Base-by-base conservation (phyloP, 2,113 vertebrate species). In the Trinectes maculatus region DNA sequence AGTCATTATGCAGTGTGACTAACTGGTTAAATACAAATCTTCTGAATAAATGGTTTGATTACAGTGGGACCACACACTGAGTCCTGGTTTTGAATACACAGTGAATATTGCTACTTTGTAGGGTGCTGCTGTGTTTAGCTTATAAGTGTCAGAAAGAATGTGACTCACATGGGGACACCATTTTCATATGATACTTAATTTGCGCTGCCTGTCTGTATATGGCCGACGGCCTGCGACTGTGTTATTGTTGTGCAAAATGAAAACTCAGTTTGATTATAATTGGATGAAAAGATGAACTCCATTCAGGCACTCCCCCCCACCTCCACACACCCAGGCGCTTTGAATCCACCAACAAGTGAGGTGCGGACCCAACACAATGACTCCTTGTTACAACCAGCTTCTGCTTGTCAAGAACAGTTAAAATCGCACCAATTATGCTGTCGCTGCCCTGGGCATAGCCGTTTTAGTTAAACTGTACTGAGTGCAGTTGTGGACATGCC, bases 381-480 rank as follows among this genome's bases (percentile, higher is more conserved):
- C 64, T 73, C 66, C 70, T 80, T 84, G 80, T 91, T 88, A 26
- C 53, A 82, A 61, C 54, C 80, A 68, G 65, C 82, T 80, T 81
- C 71, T 63, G 55, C 88, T 76, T 84, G 89, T 88, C 85, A 64
- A 59, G 80, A 83, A 43, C 42, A 1, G 21, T 86, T 80, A 68
- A 54, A 55, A 46, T 90, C 83, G 72, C 39, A 43, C 36, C 66
- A 64, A 39, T 84, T 82, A 75, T 63, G 63, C 42, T 46, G 47
- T 74, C 29, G 26, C 49, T 25, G 15, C 54, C 19, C 37, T 54
- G 34, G 44, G 56, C 72, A 55, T 43, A 44, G 51, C 24, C 47
- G 44, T 37, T 75, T 70, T 69, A 21, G 48, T 33, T 56, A 49
- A 79, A 69, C 8, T 72, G 67, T 37, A 79, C 72, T 62, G 24